Evolutionary conservation across 2,888 invertebrate species (phyloP).

Genomic region (Coremacera marginata): DNA sequence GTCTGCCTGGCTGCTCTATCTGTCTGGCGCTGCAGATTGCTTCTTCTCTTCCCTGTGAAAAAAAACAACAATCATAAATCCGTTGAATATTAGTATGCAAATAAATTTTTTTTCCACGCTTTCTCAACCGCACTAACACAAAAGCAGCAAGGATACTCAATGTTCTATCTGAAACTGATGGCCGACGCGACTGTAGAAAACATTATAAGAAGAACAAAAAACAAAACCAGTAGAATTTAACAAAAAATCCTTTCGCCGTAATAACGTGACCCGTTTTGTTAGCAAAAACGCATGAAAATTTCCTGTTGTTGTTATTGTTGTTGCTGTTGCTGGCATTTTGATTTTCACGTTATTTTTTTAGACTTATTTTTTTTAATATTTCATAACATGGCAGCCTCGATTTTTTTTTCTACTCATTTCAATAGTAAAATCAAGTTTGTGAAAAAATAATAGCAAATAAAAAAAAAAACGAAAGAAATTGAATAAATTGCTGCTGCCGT

Average conservation of each 20-base stretch:
- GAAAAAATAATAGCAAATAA: slow-evolving; percentile 29
- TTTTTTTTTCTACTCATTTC: slow-evolving; percentile 26
- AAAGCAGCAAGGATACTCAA: slow-evolving; percentile 32
- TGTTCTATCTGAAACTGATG: slow-evolving; percentile 46
- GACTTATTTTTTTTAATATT: background rate
- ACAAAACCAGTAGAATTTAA: slow-evolving; percentile 30
- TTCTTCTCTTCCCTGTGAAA: slow-evolving; percentile 6
- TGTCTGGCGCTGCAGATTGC: background rate
- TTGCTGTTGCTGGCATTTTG: slow-evolving; percentile 10
- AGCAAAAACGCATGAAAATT: slow-evolving; percentile 32
- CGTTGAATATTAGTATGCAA: slow-evolving; percentile 58
- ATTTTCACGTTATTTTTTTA: slow-evolving; percentile 40
- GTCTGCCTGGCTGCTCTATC: background rate
- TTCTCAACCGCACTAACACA: slow-evolving; percentile 14
- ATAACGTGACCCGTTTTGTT: slow-evolving; percentile 44
- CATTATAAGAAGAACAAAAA: slow-evolving; percentile 21
- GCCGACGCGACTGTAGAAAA: background rate
- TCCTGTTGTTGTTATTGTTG: background rate
- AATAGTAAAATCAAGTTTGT: slow-evolving; percentile 42
- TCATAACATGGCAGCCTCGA: background rate
- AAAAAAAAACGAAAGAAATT: slow-evolving; percentile 35
- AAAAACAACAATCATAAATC: slow-evolving; percentile 46
- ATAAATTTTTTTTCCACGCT: slow-evolving; percentile 52
- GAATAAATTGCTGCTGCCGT: slow-evolving; percentile 22
- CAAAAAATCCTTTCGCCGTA: slow-evolving; percentile 25